Evolutionary conservation across 2,113 vertebrate species (phyloP).

Genomic region (Crotalus viridis): DNA sequence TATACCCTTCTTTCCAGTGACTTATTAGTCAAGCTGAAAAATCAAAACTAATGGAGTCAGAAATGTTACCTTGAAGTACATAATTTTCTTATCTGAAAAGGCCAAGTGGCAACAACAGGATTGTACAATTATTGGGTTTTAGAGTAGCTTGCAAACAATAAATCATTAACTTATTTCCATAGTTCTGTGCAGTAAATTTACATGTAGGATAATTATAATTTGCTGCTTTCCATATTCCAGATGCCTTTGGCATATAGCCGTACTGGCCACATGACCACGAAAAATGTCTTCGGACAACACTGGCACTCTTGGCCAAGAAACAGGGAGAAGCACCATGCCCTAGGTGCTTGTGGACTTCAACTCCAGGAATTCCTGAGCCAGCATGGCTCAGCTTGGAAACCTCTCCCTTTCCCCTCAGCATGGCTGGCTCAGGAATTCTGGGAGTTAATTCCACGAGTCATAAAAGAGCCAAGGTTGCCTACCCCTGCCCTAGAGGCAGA

Average conservation of each 20-base stretch:
- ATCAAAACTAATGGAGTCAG: slow-evolving; percentile 2
- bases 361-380: no score
- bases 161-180: slow-evolving; percentile 3
- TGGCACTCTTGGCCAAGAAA: no score
- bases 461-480: no score
- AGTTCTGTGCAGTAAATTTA: background rate
- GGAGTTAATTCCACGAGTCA: no score
- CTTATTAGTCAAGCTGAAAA: slow-evolving; percentile 31
- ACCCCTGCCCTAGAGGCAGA: background rate
- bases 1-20: slow-evolving; percentile 12
- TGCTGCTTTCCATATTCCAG: background rate
- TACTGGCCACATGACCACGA: background rate
- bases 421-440: no score
- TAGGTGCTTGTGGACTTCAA: no score
- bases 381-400: no score
- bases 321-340: no score
- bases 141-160: slow-evolving; percentile 19
- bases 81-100: slow-evolving; percentile 34
- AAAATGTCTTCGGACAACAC: background rate
- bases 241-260: no score
- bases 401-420: no score
- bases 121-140: slow-evolving; percentile 19
- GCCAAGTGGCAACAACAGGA: slow-evolving; percentile 6
- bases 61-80: slow-evolving; percentile 13
- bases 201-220: slow-evolving; percentile 18